phyloP scores from a whole-genome alignment of 2,113 vertebrate genomes.

The Conger conger region DNA sequence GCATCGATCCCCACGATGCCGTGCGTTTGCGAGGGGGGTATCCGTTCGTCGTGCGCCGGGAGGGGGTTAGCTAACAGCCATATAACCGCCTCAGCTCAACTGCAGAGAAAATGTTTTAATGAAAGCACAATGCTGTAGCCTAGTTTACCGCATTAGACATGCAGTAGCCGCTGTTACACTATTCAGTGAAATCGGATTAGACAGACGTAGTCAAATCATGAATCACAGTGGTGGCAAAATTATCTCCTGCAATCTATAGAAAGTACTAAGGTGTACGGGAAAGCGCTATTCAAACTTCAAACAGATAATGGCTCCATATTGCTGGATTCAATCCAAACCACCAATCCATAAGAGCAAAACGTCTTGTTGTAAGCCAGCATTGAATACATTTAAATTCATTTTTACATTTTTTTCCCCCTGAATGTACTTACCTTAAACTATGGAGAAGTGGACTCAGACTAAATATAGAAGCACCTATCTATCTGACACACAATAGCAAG shows the following conservation, averaged over 20 bases:
- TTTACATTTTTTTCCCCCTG: neutral
- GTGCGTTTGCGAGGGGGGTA: neutral
- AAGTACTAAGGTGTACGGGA: neutral
- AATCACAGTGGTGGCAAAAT: neutral
- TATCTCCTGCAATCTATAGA: neutral
- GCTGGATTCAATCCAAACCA: neutral
- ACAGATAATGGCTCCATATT: neutral
- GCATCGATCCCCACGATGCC: neutral
- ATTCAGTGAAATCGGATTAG: neutral
- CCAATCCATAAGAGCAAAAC: neutral
- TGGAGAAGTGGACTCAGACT: neutral
- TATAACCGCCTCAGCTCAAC: neutral
- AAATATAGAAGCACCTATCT: neutral
- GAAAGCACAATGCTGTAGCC: neutral
- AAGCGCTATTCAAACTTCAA: neutral
- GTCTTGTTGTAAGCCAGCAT: neutral
- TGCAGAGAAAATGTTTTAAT: neutral
- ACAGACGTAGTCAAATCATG: no score
- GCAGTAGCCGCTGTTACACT: neutral
- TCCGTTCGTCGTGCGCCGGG: neutral
- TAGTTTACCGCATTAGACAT: neutral
- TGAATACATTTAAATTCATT: neutral
- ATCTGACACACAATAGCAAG: no score
- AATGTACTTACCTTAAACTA: neutral
- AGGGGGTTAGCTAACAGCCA: neutral